Percentiles rank a stretch among this genome's conserved stretches.
Evolutionary conservation across 2,113 vertebrate species (phyloP).

Genomic region (Plestiodon gilberti): DNA sequence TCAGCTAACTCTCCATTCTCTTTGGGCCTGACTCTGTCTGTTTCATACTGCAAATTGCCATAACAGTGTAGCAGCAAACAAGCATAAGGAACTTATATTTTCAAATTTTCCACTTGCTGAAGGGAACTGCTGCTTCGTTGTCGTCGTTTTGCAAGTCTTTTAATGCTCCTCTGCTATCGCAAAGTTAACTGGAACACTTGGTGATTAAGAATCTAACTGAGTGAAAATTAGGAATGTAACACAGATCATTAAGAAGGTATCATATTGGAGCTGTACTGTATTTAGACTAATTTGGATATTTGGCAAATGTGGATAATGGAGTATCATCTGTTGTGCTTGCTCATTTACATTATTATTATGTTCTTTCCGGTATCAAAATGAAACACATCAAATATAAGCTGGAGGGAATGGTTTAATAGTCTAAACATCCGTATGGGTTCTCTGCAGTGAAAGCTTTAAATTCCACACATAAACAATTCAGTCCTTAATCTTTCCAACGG

Average conservation of each 20-base stretch:
- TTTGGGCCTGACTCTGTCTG: background rate
- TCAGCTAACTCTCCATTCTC: background rate
- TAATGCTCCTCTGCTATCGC: background rate
- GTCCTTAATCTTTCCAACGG: background rate
- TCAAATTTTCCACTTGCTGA: background rate
- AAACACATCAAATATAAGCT: constrained; percentile 3
- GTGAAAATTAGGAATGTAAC: constrained; percentile 37
- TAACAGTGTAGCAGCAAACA: background rate
- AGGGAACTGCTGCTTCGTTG: background rate
- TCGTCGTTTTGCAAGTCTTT: background rate
- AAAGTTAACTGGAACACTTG: constrained; percentile 34
- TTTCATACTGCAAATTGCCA: background rate
- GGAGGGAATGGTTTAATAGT: constrained; percentile 28
- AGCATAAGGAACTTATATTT: background rate
- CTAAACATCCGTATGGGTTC: constrained; percentile 18
- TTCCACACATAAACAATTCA: background rate
- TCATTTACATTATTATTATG: constrained; percentile 37
- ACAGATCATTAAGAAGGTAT: constrained; percentile 37
- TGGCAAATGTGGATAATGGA: constrained; percentile 38
- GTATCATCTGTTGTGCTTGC: constrained; percentile 40
- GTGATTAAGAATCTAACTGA: constrained; percentile 4
- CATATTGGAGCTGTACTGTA: constrained; percentile 24
- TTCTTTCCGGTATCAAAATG: background rate
- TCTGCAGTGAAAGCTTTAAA: constrained; percentile 14
- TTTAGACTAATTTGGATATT: constrained; percentile 37